Evolutionary conservation across 35 echinoderm and acorn worm genomes (phyloP).

Genomic region (Acanthaster planci): DNA sequence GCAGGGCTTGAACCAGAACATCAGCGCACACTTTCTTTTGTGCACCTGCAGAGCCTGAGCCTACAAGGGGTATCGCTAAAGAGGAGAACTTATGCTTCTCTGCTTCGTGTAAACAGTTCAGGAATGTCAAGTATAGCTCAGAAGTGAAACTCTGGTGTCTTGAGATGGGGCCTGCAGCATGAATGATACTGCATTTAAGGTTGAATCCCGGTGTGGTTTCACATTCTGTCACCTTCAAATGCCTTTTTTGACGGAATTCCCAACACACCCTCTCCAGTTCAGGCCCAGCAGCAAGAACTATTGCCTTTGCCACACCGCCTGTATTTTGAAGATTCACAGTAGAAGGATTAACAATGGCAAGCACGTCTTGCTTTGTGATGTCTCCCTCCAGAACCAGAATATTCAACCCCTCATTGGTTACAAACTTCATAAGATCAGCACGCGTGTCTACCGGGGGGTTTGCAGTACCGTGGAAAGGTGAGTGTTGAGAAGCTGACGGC

Average conservation of each 20-base stretch:
- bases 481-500: background rate
- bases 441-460: background rate
- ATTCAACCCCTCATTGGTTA: constrained; percentile 32
- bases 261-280: background rate
- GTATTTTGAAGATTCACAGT: background rate
- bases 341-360: constrained; percentile 25
- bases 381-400: constrained; percentile 5
- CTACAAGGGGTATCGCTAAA: constrained; percentile 26
- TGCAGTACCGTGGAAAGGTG: background rate
- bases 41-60: constrained; percentile 16
- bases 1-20: background rate
- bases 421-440: background rate
- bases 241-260: background rate
- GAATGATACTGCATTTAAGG: background rate
- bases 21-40: constrained; percentile 24
- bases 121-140: constrained; percentile 5
- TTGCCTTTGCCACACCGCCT: constrained; percentile 30
- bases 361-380: constrained; percentile 32
- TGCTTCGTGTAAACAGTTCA: constrained; percentile 6
- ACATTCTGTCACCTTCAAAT: constrained; percentile 13
- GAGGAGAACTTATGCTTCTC: background rate
- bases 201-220: constrained; percentile 4
- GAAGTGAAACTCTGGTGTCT: background rate
- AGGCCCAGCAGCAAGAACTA: constrained; percentile 7
- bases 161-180: background rate